Conservation (phyloP, 1,140 invertebrate species). For the Lasaia peninsularis region DNA sequence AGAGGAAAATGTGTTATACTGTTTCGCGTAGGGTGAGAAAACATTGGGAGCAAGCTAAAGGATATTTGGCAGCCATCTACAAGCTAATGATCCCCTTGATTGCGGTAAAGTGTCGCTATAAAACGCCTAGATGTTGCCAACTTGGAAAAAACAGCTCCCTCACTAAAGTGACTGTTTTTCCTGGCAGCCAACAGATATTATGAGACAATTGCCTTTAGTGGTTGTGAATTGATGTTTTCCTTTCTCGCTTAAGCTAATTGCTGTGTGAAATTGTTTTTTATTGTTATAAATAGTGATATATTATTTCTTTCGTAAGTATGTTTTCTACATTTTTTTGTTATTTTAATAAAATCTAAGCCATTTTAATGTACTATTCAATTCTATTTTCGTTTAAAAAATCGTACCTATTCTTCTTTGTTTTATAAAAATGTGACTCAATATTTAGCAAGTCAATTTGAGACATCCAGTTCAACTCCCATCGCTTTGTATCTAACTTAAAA, state of each 20-base stretch:
- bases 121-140: constrained; percentile 71
- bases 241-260: constrained; percentile 28
- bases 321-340: no score
- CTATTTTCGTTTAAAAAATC: no score
- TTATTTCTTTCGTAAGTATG: background rate
- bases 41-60: constrained; percentile 51
- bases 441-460: no score
- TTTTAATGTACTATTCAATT: no score
- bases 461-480: no score
- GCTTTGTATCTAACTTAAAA: no score
- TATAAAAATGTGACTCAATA: no score
- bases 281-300: background rate
- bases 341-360: no score
- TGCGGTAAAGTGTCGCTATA: constrained; percentile 73
- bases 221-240: constrained; percentile 57
- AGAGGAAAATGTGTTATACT: constrained; percentile 65
- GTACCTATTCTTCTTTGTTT: no score
- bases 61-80: constrained; percentile 72
- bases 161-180: constrained; percentile 69
- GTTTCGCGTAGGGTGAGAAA: constrained; percentile 61
- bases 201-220: constrained; percentile 70
- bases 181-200: constrained; percentile 64
- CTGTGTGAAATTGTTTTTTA: constrained; percentile 21
- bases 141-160: constrained; percentile 66
- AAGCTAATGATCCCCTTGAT: constrained; percentile 74